phyloP scores from a whole-genome alignment of 2,113 vertebrate genomes.

The Perccottus glenii region DNA sequence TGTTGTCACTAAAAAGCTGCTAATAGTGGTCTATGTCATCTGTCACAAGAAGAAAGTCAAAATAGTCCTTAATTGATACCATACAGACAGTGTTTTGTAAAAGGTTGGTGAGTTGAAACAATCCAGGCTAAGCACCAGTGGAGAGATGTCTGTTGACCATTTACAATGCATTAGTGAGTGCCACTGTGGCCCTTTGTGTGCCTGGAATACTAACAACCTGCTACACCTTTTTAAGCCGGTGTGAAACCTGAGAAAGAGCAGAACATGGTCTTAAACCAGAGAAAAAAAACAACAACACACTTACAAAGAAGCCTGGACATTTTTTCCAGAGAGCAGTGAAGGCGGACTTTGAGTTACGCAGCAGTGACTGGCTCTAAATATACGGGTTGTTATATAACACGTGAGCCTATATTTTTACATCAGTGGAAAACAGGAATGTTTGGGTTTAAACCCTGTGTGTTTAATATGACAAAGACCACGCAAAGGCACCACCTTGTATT shows the following conservation, averaged over 20 bases:
- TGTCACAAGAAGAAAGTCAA: background rate
- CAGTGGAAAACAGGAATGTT: constrained; percentile 48
- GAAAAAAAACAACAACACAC: constrained; percentile 19
- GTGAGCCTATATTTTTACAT: constrained; percentile 31
- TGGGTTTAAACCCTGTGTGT: background rate
- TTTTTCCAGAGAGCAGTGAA: constrained; percentile 6
- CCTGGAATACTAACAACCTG: constrained; percentile 70
- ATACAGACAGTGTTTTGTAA: constrained; percentile 1
- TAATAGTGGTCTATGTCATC: background rate
- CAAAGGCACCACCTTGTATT: constrained; percentile 8
- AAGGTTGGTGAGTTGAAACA: constrained; percentile 14
- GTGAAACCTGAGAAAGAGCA: constrained; percentile 10
- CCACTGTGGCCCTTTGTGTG: constrained; percentile 63
- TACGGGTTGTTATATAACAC: constrained; percentile 37
- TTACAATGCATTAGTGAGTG: constrained; percentile 60
- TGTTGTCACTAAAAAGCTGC: background rate
- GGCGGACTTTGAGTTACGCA: background rate
- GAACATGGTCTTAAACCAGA: constrained; percentile 33
- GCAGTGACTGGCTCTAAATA: constrained; percentile 33
- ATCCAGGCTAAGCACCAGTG: constrained; percentile 29
- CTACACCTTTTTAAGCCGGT: constrained; percentile 50
- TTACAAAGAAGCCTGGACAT: background rate
- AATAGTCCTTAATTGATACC: constrained; percentile 2
- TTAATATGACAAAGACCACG: constrained; percentile 9
- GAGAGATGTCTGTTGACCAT: constrained; percentile 49